Percentiles rank a stretch among this genome's conserved stretches.
Conservation (phyloP, 2,113 vertebrate genomes). For the Saimiri boliviensis region DNA sequence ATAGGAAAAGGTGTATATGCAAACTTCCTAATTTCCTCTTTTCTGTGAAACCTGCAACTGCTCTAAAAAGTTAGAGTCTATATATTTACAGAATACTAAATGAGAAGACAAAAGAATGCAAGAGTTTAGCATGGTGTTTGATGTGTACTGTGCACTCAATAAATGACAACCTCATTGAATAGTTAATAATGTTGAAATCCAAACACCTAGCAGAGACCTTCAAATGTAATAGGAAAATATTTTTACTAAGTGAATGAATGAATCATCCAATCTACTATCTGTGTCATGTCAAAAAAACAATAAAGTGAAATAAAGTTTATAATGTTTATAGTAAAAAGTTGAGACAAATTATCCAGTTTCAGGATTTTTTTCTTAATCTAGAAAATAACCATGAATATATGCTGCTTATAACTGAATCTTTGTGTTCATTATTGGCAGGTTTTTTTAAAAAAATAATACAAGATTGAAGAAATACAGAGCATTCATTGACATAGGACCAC, state of each 20-base stretch:
- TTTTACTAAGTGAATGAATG: not conserved
- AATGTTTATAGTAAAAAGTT: not conserved
- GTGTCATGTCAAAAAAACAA: not conserved
- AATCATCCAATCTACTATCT: not conserved
- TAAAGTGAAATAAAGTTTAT: not conserved
- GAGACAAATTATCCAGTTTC: not conserved
- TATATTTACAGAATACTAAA: not conserved
- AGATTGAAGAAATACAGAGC: not conserved
- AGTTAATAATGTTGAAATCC: not conserved
- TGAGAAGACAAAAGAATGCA: not conserved
- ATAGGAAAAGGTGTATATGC: not conserved
- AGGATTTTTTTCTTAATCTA: not conserved
- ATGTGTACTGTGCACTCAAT: not conserved
- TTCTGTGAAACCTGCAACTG: not conserved
- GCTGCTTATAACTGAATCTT: not conserved
- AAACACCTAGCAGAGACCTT: not conserved
- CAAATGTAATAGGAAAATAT: not conserved
- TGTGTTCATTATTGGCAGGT: not conserved
- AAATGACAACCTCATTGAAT: not conserved
- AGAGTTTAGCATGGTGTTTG: not conserved
- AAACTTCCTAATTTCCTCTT: not conserved
- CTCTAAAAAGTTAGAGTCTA: not conserved
- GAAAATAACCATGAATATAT: not conserved
- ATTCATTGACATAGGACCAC: not conserved
- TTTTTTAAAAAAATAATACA: not conserved